A percentile compares a stretch with the other conserved stretches of the same genome.
phyloP scores from a whole-genome alignment of 2,797 vertebrate species.

The Alfaro cultratus region DNA sequence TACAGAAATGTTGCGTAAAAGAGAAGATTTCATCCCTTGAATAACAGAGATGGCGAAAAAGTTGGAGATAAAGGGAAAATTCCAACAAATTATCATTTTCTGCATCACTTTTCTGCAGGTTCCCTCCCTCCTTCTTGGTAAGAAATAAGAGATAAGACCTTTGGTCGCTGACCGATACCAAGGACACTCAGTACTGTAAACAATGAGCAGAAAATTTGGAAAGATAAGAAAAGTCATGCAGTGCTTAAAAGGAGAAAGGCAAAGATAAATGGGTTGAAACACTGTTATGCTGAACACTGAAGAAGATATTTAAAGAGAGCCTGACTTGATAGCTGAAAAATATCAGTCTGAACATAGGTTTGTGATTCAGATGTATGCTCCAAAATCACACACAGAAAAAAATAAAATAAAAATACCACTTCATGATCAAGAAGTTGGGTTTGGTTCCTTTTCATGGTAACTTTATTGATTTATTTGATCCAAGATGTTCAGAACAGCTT shows the following conservation, averaged over 20 bases:
- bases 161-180: neutral
- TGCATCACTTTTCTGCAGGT: slow-evolving; percentile 2
- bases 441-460: neutral
- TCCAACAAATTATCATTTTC: slow-evolving; percentile 1
- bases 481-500: neutral
- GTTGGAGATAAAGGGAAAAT: neutral
- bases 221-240: slow-evolving; percentile 27
- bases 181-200: slow-evolving; percentile 25
- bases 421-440: neutral
- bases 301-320: slow-evolving; percentile 1
- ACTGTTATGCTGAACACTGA: neutral
- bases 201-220: neutral
- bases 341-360: slow-evolving; percentile 7
- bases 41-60: neutral
- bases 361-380: neutral
- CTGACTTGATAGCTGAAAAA: slow-evolving; percentile 4
- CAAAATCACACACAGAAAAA: neutral
- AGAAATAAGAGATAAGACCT: slow-evolving; percentile 9
- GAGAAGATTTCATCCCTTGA: neutral
- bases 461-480: neutral
- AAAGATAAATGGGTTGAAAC: neutral
- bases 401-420: neutral
- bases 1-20: neutral
- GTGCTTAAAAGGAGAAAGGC: neutral
- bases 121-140: slow-evolving; percentile 14